These are phyloP conservation scores for Tichodroma muraria DNA, from an alignment of 2,113 vertebrate species.

Conservation along the genomic window DNA sequence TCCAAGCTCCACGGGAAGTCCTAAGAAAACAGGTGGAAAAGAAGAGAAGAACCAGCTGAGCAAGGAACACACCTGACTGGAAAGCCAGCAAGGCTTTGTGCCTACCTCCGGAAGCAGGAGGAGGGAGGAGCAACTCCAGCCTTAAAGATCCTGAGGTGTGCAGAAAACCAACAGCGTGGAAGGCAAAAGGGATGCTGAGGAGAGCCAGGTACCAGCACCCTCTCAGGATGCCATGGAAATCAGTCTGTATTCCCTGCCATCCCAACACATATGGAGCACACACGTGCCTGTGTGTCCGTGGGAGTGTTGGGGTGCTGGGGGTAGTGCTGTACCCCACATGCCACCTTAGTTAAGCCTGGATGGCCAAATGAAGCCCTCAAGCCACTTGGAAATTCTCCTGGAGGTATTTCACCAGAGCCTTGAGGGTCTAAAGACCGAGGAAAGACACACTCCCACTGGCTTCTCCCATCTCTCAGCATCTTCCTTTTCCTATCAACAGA, in stretches of 20 bases:
- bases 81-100: background rate
- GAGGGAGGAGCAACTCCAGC: background rate
- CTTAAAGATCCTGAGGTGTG: background rate
- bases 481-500: background rate
- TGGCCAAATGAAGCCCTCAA: background rate
- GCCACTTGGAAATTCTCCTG: background rate
- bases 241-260: background rate
- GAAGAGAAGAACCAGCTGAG: background rate
- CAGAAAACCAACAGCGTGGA: rapidly evolving
- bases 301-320: background rate
- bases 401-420: background rate
- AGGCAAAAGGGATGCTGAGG: background rate
- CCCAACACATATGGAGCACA: rapidly evolving
- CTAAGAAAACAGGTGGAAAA: background rate
- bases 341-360: background rate
- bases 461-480: background rate
- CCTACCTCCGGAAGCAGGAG: background rate
- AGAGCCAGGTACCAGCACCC: background rate
- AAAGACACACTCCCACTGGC: rapidly evolving
- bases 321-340: background rate
- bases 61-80: background rate
- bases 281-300: rapidly evolving
- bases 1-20: background rate
- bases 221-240: background rate
- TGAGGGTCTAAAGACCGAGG: background rate